Conservation (phyloP, 2,888 invertebrate species). For the Acanthosepion pharaonis region DNA sequence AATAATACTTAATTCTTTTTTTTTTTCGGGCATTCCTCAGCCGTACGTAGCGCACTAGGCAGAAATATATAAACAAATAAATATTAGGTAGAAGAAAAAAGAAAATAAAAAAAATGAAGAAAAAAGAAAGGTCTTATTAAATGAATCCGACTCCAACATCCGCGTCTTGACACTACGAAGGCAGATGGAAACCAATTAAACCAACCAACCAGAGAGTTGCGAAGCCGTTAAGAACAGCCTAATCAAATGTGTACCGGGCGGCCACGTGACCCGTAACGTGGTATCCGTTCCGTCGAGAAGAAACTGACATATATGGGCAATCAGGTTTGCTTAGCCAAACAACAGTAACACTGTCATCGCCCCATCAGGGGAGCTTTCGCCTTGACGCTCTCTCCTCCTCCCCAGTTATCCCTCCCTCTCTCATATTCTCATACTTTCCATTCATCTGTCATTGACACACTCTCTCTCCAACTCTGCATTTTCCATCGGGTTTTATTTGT, state of each 20-base stretch:
- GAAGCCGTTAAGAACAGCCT: slow-evolving; percentile 33
- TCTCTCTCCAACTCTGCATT: neutral
- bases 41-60: neutral
- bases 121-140: neutral
- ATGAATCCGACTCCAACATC: neutral
- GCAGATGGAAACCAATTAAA: slow-evolving; percentile 9
- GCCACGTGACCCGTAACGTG: slow-evolving; percentile 23
- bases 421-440: neutral
- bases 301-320: slow-evolving; percentile 21
- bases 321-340: slow-evolving; percentile 20
- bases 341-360: slow-evolving; percentile 18
- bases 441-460: too few species aligned
- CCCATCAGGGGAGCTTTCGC: neutral
- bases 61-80: neutral
- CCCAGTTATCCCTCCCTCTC: neutral
- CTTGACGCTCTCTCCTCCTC: neutral
- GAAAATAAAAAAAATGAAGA: neutral
- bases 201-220: slow-evolving; percentile 9
- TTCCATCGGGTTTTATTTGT: neutral
- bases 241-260: slow-evolving; percentile 33
- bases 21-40: neutral
- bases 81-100: neutral
- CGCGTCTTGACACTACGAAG: neutral
- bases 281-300: slow-evolving; percentile 33
- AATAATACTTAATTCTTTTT: neutral